These are phyloP conservation scores for Drosophila mulleri DNA, from an alignment of 2,888 invertebrate species.

Conservation along the genomic window DNA sequence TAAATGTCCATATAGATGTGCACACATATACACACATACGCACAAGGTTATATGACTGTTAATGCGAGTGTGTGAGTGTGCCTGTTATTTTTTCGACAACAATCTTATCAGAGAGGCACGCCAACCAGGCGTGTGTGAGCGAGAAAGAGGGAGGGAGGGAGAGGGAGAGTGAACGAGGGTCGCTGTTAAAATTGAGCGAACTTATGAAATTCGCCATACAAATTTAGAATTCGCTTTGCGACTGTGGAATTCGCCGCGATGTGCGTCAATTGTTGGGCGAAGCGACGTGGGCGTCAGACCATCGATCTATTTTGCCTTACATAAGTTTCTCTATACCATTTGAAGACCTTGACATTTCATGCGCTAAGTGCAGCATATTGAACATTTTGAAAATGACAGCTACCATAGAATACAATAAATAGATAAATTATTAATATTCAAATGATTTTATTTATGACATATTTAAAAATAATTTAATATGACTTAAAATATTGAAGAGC, in stretches of 20 bases:
- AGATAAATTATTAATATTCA: neutral
- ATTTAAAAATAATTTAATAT: neutral
- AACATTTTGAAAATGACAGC: neutral
- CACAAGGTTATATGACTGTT: conserved; percentile 21
- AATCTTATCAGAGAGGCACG: conserved; percentile 62
- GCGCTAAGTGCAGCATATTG: neutral
- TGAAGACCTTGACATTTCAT: conserved; percentile 44
- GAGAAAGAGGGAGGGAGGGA: neutral
- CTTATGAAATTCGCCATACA: conserved; percentile 24
- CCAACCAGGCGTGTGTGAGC: neutral
- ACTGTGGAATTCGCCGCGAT: neutral
- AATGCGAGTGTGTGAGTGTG: conserved; percentile 43
- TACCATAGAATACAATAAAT: neutral
- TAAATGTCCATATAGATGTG: conserved; percentile 1
- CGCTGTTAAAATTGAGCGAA: conserved; percentile 14
- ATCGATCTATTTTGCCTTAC: neutral
- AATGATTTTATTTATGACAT: neutral
- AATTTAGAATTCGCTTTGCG: conserved; percentile 13
- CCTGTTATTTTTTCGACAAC: conserved; percentile 50
- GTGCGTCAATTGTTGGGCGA: conserved; percentile 36
- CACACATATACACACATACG: neutral
- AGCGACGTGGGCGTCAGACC: conserved; percentile 25
- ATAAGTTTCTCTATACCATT: conserved; percentile 42
- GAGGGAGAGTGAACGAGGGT: conserved; percentile 33
- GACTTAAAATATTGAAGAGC: too few relatives aligned